Evolutionary conservation across 35 echinoderm and acorn worm species (phyloP), one percentile per base, ranked within the genome.

Genomic region (Hemicentrotus pulcherrimus): DNA sequence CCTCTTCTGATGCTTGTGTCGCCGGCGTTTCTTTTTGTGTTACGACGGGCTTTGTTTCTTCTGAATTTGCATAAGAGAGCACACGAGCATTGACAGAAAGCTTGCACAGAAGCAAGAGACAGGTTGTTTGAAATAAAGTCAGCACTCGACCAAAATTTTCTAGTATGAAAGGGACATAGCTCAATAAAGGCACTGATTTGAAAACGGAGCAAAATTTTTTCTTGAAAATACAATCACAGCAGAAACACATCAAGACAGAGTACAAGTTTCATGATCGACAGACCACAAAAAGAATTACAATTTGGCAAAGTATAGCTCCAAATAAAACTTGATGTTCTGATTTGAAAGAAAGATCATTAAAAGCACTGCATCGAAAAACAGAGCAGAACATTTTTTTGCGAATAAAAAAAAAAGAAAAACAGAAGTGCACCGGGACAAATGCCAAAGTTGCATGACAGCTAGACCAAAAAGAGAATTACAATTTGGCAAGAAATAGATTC

Each of bases 1-100:
- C 60, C 14, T 35, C 94, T 45, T 86, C 94, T 85, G 94, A 31
- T 46, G 94, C 65, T 94, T 94, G 94, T 15, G 94, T 85, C 41
- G 22, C 32, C 45, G 86, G 46, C 86, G 86, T 35, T 93, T 93
- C 46, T 47, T 31, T 24, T 50, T 46, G 30, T 93, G 24, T 35
- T 12, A 22, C 32, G 12, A 46, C 46, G 9, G 88, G 35, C 15
- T 46, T 48, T 22, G 47, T 33, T 45, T 48, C 88, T 46, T 48
- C 88, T 48, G 33, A 48, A 91, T 48, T 46, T 46, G 33, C 88
- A 91, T 24, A 19, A 91, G 35, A 93, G 58, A 93, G 18, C 47
- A 59, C 22, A 47, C n/a, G 52, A 35, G 58, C 58, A 35, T 31
- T 93, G 24, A 47, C 47, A 33, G 58, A 47, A 19, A 28, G 47